Conservation (phyloP, 2,888 invertebrate genomes). For the Exephanes ischioxanthus region DNA sequence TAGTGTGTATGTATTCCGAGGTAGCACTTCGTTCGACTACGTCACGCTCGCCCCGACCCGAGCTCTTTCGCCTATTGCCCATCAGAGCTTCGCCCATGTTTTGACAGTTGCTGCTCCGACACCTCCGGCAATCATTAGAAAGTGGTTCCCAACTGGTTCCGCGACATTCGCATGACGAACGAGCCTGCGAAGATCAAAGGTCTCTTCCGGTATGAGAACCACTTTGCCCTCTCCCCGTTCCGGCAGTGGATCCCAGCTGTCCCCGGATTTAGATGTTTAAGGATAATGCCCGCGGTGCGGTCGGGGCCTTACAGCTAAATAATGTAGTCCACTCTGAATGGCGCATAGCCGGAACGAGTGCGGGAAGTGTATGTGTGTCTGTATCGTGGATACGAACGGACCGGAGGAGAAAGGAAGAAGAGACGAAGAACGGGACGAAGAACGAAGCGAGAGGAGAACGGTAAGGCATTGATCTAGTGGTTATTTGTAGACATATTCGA, state of each 20-base stretch:
- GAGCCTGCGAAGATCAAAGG: background rate
- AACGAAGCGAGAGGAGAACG: slow-evolving; percentile 41
- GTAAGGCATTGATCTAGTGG: slow-evolving; percentile 82
- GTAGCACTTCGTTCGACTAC: slow-evolving; percentile 53
- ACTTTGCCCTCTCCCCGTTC: background rate
- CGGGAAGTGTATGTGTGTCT: slow-evolving; percentile 48
- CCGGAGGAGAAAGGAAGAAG: slow-evolving; percentile 33
- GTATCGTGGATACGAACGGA: slow-evolving; percentile 25
- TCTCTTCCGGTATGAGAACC: slow-evolving; percentile 9
- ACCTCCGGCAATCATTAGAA: slow-evolving; percentile 84
- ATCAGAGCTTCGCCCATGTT: slow-evolving; percentile 79
- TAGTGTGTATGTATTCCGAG: slow-evolving; percentile 13
- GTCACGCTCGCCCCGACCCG: slow-evolving; percentile 69
- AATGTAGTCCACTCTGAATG: slow-evolving; percentile 84
- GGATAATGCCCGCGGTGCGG: slow-evolving; percentile 82
- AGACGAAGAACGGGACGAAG: slow-evolving; percentile 35
- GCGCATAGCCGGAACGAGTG: slow-evolving; percentile 76
- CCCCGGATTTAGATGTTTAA: slow-evolving; percentile 84
- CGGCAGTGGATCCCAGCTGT: slow-evolving; percentile 81
- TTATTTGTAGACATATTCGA: slow-evolving; percentile 85
- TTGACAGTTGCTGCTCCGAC: slow-evolving; percentile 85
- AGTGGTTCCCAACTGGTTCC: slow-evolving; percentile 81
- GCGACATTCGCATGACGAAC: background rate
- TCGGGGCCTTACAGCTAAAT: slow-evolving; percentile 82
- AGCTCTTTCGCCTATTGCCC: slow-evolving; percentile 62